A percentile compares a stretch with the other conserved stretches of the same genome.
These are phyloP conservation scores for Anolis sagrei DNA, from an alignment of 2,113 vertebrate genomes.

Conservation along the genomic window DNA sequence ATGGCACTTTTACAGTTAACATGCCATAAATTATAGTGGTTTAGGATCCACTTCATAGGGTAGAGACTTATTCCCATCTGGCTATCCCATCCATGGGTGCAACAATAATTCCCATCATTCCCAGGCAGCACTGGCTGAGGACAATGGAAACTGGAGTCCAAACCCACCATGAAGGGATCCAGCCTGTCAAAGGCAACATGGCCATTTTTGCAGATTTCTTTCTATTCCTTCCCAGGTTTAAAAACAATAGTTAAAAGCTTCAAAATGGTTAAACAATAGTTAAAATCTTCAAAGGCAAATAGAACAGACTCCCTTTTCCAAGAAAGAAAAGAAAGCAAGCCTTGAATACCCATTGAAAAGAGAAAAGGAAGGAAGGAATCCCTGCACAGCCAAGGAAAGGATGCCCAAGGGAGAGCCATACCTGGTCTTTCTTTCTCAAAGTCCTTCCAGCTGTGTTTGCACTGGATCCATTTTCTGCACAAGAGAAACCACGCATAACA, in stretches of 20 bases:
- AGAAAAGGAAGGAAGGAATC: background rate
- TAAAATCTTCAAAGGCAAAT: no score
- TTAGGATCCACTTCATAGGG: background rate
- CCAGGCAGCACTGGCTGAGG: background rate
- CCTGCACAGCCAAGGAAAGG: no score
- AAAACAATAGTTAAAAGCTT: no score
- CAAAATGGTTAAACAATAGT: no score
- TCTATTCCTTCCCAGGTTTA: background rate
- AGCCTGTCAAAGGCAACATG: background rate
- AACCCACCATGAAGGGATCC: background rate
- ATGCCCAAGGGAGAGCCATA: conserved; percentile 15
- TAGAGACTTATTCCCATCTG: background rate
- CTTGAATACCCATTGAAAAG: background rate
- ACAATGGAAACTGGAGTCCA: background rate
- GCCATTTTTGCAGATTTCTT: background rate
- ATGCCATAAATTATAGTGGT: no score
- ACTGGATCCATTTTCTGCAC: conserved; percentile 1
- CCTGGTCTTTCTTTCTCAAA: conserved; percentile 28
- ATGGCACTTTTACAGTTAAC: background rate
- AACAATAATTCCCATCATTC: background rate
- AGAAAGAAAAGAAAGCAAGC: background rate
- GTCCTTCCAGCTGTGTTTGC: no score
- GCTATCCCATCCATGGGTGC: background rate
- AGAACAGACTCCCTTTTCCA: no score
- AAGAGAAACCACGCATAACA: no score